Evolutionary conservation across 1,140 invertebrate species (phyloP).

Genomic region (Thrips palmi): DNA sequence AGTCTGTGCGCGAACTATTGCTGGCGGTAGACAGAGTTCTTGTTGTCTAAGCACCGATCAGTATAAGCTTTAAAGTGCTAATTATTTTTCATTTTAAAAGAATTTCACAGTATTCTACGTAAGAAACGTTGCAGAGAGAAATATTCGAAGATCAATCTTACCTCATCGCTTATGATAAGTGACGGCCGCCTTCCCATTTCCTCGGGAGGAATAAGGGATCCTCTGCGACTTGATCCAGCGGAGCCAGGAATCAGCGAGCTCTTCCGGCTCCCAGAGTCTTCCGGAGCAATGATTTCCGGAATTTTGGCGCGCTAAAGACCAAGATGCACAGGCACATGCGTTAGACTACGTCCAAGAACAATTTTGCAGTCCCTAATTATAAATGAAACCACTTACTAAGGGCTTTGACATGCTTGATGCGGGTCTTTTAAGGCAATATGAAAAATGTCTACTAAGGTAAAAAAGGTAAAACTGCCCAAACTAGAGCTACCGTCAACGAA

Average conservation of each 20-base stretch:
- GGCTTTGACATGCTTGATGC: background rate
- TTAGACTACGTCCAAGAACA: no score
- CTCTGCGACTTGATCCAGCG: slow-evolving; percentile 48
- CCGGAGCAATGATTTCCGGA: slow-evolving; percentile 58
- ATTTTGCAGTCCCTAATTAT: background rate
- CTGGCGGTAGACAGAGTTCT: no score
- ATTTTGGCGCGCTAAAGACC: slow-evolving; percentile 26
- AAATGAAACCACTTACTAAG: background rate
- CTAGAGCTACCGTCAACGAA: slow-evolving; percentile 7
- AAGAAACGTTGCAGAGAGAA: no score
- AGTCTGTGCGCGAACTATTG: no score
- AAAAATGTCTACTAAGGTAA: background rate
- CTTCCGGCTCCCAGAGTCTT: slow-evolving; percentile 47
- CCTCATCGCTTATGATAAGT: slow-evolving; percentile 84
- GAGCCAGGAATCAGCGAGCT: slow-evolving; percentile 56
- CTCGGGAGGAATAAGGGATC: slow-evolving; percentile 63
- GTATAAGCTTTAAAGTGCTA: no score
- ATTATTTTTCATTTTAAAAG: no score
- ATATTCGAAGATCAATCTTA: slow-evolving; percentile 26
- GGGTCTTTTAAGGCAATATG: no score
- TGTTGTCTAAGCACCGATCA: no score
- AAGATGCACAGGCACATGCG: slow-evolving; percentile 1
- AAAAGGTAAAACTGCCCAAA: slow-evolving; percentile 1
- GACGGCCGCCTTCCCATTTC: slow-evolving; percentile 67
- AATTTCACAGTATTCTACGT: no score